A percentile compares a stretch with the other conserved stretches of the same genome.
Evolutionary conservation across 2,888 invertebrate species (phyloP).

Genomic region (Conops quadrifasciatus): DNA sequence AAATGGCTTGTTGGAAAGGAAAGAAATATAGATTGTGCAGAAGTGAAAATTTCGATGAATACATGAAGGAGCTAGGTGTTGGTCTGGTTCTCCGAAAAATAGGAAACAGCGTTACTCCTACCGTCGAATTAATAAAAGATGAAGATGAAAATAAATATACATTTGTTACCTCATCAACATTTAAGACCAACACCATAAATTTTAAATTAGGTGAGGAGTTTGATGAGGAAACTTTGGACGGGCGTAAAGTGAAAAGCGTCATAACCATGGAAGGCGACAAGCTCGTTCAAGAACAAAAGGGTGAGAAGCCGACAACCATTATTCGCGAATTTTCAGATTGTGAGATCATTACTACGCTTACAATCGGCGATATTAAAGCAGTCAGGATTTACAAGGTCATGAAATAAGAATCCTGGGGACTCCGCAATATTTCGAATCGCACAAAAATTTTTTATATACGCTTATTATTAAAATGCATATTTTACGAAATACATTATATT

Average conservation of each 20-base stretch:
- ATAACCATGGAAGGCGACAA: conserved; percentile 80
- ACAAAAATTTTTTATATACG: neutral
- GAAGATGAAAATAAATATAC: conserved; percentile 82
- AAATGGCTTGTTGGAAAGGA: conserved; percentile 66
- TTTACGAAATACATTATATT: neutral
- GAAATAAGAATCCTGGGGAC: conserved; percentile 56
- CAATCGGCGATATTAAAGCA: conserved; percentile 76
- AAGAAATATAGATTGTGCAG: conserved; percentile 82
- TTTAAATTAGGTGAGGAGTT: conserved; percentile 89
- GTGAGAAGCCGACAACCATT: conserved; percentile 74
- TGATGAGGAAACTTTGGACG: conserved; percentile 90
- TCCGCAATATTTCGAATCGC: neutral
- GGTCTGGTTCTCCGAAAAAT: conserved; percentile 87
- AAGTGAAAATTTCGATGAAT: conserved; percentile 85
- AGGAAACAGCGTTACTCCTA: conserved; percentile 83
- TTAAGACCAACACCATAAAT: conserved; percentile 84
- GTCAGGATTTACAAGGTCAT: conserved; percentile 78
- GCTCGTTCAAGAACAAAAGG: conserved; percentile 83
- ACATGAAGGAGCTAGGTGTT: conserved; percentile 89
- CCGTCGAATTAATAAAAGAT: conserved; percentile 80
- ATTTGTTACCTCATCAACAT: conserved; percentile 84
- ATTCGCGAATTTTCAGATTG: conserved; percentile 78
- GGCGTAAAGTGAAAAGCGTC: conserved; percentile 76
- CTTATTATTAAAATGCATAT: neutral
- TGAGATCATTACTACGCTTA: conserved; percentile 76